Evolutionary conservation across 1,140 invertebrate genomes (phyloP).

Genomic region (Pomacea maculata): DNA sequence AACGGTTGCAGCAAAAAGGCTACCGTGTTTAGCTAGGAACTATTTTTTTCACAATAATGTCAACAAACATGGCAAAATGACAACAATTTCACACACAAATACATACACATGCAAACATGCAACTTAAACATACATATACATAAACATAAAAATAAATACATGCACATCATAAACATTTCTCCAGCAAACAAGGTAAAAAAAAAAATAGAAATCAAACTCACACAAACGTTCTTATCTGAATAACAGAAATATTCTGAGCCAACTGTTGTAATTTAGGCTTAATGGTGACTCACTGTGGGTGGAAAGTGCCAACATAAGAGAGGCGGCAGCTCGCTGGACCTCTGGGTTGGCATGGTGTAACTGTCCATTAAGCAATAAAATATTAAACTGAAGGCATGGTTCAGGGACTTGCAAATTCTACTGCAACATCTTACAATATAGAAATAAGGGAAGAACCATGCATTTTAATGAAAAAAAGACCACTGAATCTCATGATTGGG

Average conservation of each 20-base stretch:
- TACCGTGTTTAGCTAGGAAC: too few relatives aligned
- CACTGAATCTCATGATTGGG: too few relatives aligned
- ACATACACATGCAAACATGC: constrained; percentile 4
- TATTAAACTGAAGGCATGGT: not conserved
- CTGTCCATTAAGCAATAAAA: constrained; percentile 26
- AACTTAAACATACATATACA: not conserved
- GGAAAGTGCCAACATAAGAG: constrained; percentile 57
- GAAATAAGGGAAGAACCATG: too few relatives aligned
- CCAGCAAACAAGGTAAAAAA: not conserved
- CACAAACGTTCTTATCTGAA: too few relatives aligned
- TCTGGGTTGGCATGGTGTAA: constrained; percentile 43
- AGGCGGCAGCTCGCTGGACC: constrained; percentile 48
- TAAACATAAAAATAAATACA: not conserved
- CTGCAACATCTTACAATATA: too few relatives aligned
- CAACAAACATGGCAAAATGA: too few relatives aligned
- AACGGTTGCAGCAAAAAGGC: too few relatives aligned
- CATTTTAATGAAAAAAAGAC: too few relatives aligned
- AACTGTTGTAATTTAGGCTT: not conserved
- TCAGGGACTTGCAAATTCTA: too few relatives aligned
- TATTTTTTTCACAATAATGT: too few relatives aligned
- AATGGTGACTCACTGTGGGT: constrained; percentile 49
- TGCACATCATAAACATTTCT: not conserved
- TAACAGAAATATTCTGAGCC: too few relatives aligned
- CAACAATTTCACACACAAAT: not conserved
- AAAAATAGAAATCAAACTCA: not conserved